phyloP scores from a whole-genome alignment of 2,113 vertebrate genomes.

The Petroica traversi region DNA sequence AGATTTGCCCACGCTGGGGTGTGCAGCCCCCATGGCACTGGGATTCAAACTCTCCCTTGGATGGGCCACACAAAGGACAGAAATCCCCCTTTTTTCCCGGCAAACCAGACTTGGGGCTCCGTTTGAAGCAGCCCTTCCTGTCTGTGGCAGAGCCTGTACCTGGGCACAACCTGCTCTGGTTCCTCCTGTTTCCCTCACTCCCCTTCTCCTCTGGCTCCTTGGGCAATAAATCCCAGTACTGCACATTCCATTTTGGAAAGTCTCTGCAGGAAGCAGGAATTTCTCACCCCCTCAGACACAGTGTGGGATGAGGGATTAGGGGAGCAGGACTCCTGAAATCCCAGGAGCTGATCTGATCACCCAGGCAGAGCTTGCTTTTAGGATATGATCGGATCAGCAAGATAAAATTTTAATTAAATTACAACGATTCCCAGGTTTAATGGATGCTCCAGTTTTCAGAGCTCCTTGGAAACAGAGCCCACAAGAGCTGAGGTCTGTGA shows the following conservation, averaged over 20 bases:
- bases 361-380: not conserved
- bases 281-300: not conserved
- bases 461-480: not conserved
- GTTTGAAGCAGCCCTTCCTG: not conserved
- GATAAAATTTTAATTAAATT: constrained; percentile 34
- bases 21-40: not conserved
- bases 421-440: not conserved
- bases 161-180: not conserved
- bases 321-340: not conserved
- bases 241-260: not conserved
- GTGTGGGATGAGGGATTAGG: not conserved
- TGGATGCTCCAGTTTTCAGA: not conserved
- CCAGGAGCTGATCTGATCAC: not conserved
- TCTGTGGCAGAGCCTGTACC: not conserved
- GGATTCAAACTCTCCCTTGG: not conserved
- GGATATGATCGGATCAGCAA: not conserved
- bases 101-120: not conserved
- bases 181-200: not conserved
- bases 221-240: not conserved
- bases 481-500: not conserved
- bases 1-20: fast-evolving
- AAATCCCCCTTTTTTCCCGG: not conserved
- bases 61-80: not conserved
- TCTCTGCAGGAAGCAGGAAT: not conserved
- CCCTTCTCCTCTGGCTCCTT: not conserved